phyloP scores from a whole-genome alignment of 2,888 invertebrate species.

The Diploptera punctata region DNA sequence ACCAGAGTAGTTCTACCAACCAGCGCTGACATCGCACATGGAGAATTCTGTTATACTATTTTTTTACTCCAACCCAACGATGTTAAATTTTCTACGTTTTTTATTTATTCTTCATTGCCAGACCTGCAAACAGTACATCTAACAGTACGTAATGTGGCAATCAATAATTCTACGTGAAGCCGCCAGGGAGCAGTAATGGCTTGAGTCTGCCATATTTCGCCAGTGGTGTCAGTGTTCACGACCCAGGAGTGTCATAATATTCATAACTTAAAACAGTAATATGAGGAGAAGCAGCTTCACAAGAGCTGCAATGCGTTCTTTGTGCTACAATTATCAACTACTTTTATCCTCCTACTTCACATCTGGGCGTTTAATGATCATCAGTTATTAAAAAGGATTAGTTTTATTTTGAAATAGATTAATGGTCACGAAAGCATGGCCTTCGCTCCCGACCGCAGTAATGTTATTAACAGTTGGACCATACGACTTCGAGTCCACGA shows the following conservation, averaged over 20 bases:
- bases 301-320: no score
- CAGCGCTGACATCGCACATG: background rate
- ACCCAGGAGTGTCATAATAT: background rate
- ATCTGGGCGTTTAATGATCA: no score
- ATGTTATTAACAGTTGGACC: no score
- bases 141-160: constrained; percentile 4
- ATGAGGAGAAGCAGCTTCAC: no score
- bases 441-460: no score
- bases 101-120: constrained; percentile 3
- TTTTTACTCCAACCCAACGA: background rate
- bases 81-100: background rate
- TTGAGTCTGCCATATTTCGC: constrained; percentile 10
- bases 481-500: no score
- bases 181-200: constrained; percentile 21
- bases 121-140: background rate
- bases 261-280: constrained; percentile 13
- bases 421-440: no score
- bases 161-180: constrained; percentile 15
- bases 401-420: no score
- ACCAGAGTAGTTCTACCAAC: background rate
- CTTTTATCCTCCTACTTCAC: no score
- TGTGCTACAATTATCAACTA: no score
- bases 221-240: background rate
- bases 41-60: background rate
- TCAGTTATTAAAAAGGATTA: no score